These are phyloP conservation scores for Drosophila obscura DNA, from an alignment of 1,140 invertebrate genomes.

Conservation along the genomic window DNA sequence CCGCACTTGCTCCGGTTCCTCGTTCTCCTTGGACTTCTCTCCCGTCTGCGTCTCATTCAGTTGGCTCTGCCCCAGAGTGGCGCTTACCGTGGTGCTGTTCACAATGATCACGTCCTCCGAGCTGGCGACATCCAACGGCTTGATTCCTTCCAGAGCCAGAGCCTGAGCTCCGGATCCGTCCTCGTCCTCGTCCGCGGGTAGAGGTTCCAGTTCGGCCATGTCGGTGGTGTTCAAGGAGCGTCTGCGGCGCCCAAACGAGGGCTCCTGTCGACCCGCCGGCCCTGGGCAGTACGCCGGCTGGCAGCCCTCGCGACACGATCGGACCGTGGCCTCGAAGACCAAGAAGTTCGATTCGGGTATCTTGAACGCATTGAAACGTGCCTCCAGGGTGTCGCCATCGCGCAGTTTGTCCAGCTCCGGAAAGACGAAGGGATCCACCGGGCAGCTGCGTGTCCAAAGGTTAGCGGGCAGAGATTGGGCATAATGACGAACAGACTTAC, in stretches of 20 bases:
- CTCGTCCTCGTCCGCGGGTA: not conserved
- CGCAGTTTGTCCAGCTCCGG: slow-evolving; percentile 93
- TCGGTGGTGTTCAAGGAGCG: slow-evolving; percentile 86
- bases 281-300: slow-evolving; percentile 94
- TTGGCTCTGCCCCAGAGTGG: slow-evolving; percentile 56
- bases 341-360: slow-evolving; percentile 97
- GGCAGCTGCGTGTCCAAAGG: slow-evolving; percentile 86
- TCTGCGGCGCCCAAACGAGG: slow-evolving; percentile 90
- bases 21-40: slow-evolving; percentile 72
- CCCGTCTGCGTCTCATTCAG: slow-evolving; percentile 58
- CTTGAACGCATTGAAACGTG: slow-evolving; percentile 96
- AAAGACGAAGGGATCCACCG: slow-evolving; percentile 95
- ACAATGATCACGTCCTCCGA: slow-evolving; percentile 61
- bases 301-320: slow-evolving; percentile 94
- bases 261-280: slow-evolving; percentile 89
- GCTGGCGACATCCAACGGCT: slow-evolving; percentile 33
- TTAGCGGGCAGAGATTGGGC: not conserved
- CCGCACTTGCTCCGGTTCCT: slow-evolving; percentile 89
- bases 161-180: slow-evolving; percentile 18
- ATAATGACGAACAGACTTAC: slow-evolving; percentile 82
- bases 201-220: slow-evolving; percentile 15
- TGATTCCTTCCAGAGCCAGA: slow-evolving; percentile 46
- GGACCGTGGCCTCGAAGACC: slow-evolving; percentile 95
- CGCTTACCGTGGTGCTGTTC: slow-evolving; percentile 75
- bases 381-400: slow-evolving; percentile 93